Evolutionary conservation across 2,113 vertebrate species (phyloP).

Genomic region (Odobenus rosmarus): DNA sequence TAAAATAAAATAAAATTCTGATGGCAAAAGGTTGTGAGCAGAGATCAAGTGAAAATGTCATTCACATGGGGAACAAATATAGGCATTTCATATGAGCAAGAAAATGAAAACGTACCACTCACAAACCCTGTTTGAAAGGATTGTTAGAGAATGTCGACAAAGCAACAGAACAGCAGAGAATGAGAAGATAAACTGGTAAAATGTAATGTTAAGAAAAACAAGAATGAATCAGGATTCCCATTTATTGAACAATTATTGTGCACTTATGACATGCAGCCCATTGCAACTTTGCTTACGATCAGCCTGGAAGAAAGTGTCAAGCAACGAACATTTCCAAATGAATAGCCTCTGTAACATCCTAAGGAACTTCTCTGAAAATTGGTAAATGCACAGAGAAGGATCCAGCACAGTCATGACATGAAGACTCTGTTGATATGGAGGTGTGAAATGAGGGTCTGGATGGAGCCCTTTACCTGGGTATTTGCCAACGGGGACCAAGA

Average conservation of each 20-base stretch:
- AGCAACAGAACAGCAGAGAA: neutral
- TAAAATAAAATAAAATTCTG: neutral
- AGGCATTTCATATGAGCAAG: neutral
- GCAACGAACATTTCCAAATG: neutral
- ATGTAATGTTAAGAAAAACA: neutral
- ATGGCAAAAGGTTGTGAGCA: neutral
- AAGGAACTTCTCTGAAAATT: neutral
- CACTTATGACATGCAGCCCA: neutral
- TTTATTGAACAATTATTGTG: neutral
- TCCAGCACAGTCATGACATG: neutral
- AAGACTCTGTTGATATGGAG: neutral
- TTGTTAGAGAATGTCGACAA: neutral
- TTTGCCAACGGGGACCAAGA: neutral
- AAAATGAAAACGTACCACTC: neutral
- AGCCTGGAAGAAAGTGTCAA: neutral
- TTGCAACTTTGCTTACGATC: neutral
- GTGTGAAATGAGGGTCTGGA: neutral
- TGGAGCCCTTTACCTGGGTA: fast-evolving
- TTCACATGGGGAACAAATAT: neutral
- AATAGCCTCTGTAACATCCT: neutral
- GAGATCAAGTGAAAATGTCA: neutral
- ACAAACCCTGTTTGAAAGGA: neutral
- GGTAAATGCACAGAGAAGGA: neutral
- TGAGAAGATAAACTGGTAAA: neutral
- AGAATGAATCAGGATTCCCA: neutral